phyloP scores from a whole-genome alignment of 2,113 vertebrate species.

The Stegostoma tigrinum region DNA sequence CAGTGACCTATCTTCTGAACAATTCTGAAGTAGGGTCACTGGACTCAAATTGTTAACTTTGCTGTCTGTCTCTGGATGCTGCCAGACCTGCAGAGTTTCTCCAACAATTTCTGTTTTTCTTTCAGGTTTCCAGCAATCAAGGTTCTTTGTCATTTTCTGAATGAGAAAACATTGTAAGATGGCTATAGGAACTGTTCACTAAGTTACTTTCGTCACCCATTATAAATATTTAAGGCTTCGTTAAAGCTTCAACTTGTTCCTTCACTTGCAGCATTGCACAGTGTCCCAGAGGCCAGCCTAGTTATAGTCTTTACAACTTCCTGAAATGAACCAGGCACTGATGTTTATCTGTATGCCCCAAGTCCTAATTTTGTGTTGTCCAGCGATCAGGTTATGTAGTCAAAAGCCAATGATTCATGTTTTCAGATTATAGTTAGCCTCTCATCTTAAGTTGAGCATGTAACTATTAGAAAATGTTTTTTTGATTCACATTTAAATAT shows the following conservation, averaged over 20 bases:
- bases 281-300: neutral
- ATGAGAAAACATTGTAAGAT: too few species aligned
- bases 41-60: too few species aligned
- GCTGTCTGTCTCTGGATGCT: too few species aligned
- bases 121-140: too few species aligned
- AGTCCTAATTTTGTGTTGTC: neutral
- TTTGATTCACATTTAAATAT: neutral
- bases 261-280: neutral
- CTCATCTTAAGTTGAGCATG: too few species aligned
- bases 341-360: neutral
- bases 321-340: neutral
- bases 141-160: too few species aligned
- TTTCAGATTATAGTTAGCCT: neutral
- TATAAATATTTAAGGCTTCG: neutral
- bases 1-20: too few species aligned
- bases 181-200: neutral
- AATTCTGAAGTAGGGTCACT: too few species aligned
- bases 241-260: neutral
- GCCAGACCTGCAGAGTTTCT: too few species aligned
- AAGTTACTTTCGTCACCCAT: neutral
- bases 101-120: too few species aligned
- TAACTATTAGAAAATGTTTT: too few species aligned
- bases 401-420: neutral
- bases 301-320: neutral
- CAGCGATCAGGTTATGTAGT: neutral